These are phyloP conservation scores for Mus musculus DNA, from an alignment of 2,113 vertebrate species.

Conservation along the genomic window GRCm39 chr10:17288501-17289000, in stretches of 20 bases:
- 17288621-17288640: background rate
- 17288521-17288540: background rate
- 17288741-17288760: background rate
- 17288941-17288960: background rate
- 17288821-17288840: background rate
- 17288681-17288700: background rate
- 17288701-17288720: background rate
- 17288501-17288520: background rate
- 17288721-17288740: background rate
- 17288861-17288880: background rate
- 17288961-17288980: too few relatives aligned
- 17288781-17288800: background rate
- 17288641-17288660: background rate
- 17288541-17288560: background rate
- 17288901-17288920: background rate
- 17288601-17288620: background rate
- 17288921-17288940: background rate
- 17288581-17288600: background rate
- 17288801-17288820: background rate
- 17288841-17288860: slow-evolving; percentile 8
- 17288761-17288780: background rate
- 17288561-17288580: background rate
- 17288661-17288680: background rate
- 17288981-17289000: background rate
- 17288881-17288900: background rate